phyloP scores from a whole-genome alignment of 1,140 invertebrate genomes.

The Brevipalpus yothersi region DNA sequence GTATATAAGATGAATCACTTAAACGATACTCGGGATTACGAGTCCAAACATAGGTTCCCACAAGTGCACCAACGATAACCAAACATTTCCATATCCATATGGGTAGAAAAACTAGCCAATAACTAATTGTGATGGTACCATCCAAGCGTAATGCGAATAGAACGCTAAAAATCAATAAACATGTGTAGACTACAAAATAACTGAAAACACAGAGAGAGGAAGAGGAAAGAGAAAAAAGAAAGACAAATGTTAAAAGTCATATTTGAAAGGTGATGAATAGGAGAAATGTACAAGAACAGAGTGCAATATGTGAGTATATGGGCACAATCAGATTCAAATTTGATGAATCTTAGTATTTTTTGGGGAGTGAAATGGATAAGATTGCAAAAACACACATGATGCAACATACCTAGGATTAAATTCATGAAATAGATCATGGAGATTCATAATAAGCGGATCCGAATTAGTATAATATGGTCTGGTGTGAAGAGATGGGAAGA shows the following conservation, averaged over 20 bases:
- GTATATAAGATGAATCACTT: conserved; percentile 80
- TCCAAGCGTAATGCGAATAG: conserved; percentile 71
- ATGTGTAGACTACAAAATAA: conserved; percentile 84
- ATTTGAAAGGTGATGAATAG: background rate
- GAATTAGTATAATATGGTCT: too few species aligned
- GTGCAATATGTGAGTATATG: background rate
- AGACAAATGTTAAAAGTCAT: background rate
- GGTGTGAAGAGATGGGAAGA: too few species aligned
- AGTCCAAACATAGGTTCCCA: conserved; percentile 84
- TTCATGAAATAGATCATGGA: background rate
- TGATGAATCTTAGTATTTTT: background rate
- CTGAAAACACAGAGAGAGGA: conserved; percentile 25
- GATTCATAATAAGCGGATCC: background rate
- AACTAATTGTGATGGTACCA: conserved; percentile 63
- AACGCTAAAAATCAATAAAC: conserved; percentile 65
- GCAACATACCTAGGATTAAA: background rate
- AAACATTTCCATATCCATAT: conserved; percentile 91
- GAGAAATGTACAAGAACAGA: background rate
- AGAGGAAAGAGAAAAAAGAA: background rate
- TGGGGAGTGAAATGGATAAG: background rate
- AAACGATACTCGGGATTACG: conserved; percentile 72
- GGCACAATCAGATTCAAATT: background rate
- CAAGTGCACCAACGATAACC: conserved; percentile 57
- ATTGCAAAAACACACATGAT: background rate
- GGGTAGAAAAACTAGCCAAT: conserved; percentile 76